Evolutionary conservation across 2,113 vertebrate species (phyloP).

Genomic region (Labeo catla): DNA sequence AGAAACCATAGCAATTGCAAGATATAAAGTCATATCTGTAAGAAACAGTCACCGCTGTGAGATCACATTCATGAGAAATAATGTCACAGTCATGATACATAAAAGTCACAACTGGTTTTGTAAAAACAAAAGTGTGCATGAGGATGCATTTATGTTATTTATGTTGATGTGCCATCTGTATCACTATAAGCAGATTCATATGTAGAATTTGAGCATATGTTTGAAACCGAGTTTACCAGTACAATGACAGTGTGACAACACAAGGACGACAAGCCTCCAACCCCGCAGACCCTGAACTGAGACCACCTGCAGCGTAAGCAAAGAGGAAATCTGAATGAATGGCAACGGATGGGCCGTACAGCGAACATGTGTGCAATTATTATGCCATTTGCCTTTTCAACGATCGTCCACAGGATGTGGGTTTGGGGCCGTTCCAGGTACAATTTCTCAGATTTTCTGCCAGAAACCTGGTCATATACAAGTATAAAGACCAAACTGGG

Average conservation of each 20-base stretch:
- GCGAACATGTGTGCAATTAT: conserved; percentile 35
- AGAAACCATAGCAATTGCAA: neutral
- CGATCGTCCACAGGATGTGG: conserved; percentile 1
- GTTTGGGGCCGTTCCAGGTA: conserved; percentile 25
- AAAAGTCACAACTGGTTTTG: neutral
- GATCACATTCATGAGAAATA: neutral
- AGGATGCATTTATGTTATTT: neutral
- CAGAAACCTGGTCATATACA: neutral
- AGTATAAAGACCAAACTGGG: neutral
- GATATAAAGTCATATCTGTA: neutral
- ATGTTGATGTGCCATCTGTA: neutral
- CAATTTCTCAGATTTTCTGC: neutral
- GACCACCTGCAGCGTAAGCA: conserved; percentile 13
- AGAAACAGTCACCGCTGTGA: neutral
- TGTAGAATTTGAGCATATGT: neutral
- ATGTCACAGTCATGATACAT: neutral
- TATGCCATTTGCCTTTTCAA: conserved; percentile 25
- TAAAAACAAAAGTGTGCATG: neutral
- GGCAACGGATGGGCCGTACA: conserved; percentile 11
- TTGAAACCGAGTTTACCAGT: neutral
- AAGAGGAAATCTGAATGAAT: conserved; percentile 11
- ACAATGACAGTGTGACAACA: neutral
- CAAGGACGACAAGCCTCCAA: neutral
- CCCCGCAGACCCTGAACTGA: conserved; percentile 4
- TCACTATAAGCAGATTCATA: neutral